Conservation (phyloP, 2,113 vertebrate species). For the Saccopteryx bilineata region DNA sequence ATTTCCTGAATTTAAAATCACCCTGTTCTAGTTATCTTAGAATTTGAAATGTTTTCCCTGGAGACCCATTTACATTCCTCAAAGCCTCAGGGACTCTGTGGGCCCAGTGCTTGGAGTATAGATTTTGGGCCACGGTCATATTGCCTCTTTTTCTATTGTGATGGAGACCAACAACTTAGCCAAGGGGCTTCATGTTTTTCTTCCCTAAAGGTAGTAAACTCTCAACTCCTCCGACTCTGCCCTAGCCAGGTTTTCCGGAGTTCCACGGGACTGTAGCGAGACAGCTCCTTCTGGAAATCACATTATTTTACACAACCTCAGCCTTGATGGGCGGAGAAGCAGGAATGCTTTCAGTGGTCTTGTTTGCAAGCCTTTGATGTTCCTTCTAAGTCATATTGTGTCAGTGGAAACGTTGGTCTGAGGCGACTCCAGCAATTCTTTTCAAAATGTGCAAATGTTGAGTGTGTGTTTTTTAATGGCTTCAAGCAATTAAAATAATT, state of each 20-base stretch:
- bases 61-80: slow-evolving; percentile 15
- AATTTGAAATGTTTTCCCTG: neutral
- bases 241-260: neutral
- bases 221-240: neutral
- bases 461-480: slow-evolving; percentile 73
- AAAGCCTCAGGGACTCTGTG: neutral
- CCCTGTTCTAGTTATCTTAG: neutral
- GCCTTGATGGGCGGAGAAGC: slow-evolving; percentile 63
- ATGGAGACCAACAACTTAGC: neutral
- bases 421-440: slow-evolving; percentile 67
- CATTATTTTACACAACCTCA: slow-evolving; percentile 62
- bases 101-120: neutral
- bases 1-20: slow-evolving; percentile 55
- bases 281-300: slow-evolving; percentile 73
- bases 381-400: slow-evolving; percentile 76
- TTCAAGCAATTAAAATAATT: slow-evolving; percentile 82
- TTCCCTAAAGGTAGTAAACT: neutral
- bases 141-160: neutral
- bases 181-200: neutral
- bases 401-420: slow-evolving; percentile 66
- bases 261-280: neutral
- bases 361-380: slow-evolving; percentile 77
- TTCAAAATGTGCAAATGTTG: slow-evolving; percentile 68
- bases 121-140: neutral
- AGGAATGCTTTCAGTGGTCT: slow-evolving; percentile 75